phyloP scores from a whole-genome alignment of 2,888 invertebrate species.

The Tipula helvola region DNA sequence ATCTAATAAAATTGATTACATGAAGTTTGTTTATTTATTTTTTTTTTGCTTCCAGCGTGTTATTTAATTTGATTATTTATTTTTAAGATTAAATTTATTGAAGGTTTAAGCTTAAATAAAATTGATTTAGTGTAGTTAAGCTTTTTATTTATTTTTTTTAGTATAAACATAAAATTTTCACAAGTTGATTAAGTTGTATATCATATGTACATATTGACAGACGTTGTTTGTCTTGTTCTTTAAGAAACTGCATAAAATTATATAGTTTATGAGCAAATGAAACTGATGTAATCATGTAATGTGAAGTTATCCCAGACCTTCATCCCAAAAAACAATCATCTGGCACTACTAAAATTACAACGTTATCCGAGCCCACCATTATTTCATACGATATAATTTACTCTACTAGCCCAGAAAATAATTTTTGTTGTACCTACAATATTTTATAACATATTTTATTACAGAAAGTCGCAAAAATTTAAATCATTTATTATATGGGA shows the following conservation, averaged over 20 bases:
- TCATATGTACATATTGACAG: background rate
- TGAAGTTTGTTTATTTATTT: background rate
- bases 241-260: no score
- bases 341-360: no score
- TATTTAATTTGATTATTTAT: slow-evolving; percentile 4
- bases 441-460: no score
- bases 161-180: background rate
- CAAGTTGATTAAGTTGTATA: background rate
- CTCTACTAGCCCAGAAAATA: no score
- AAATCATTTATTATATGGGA: no score
- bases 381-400: no score
- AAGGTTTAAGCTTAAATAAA: background rate
- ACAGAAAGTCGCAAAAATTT: no score
- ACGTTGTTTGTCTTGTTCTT: background rate
- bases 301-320: background rate
- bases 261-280: no score
- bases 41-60: background rate
- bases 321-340: no score
- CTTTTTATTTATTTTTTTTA: background rate
- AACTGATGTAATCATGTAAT: background rate
- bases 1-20: background rate
- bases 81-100: slow-evolving; percentile 4
- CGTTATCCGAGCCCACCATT: no score
- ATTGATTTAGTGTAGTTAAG: background rate
- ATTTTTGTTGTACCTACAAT: no score